phyloP scores from a whole-genome alignment of 1,140 invertebrate genomes.

The Ephestia elutella region DNA sequence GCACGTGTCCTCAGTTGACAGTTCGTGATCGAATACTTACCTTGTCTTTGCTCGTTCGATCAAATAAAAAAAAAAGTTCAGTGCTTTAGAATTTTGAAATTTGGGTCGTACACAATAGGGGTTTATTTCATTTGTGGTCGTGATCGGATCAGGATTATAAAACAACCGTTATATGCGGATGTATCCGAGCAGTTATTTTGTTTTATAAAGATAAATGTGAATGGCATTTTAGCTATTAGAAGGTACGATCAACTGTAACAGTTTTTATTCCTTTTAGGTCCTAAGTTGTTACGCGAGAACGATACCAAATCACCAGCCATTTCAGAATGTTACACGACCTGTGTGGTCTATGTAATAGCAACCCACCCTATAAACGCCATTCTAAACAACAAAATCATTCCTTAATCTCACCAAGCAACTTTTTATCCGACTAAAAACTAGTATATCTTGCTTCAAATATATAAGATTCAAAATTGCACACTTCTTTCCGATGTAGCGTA shows the following conservation, averaged over 20 bases:
- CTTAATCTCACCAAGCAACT: background rate
- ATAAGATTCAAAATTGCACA: background rate
- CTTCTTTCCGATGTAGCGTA: background rate
- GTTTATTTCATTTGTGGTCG: background rate
- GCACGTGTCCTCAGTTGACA: constrained; percentile 32
- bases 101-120: background rate
- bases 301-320: too few species aligned
- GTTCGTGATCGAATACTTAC: constrained; percentile 41
- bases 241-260: too few species aligned
- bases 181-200: background rate
- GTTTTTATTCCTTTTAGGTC: too few species aligned
- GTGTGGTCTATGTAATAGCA: constrained; percentile 16
- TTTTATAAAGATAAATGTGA: background rate
- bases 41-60: constrained; percentile 25
- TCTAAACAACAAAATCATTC: constrained; percentile 11
- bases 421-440: background rate
- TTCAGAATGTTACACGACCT: background rate
- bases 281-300: too few species aligned
- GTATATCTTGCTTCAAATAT: background rate
- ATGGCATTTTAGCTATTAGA: background rate
- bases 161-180: constrained; percentile 8
- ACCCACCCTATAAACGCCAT: constrained; percentile 16
- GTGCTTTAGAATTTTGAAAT: background rate
- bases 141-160: constrained; percentile 5
- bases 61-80: constrained; percentile 16